Percentiles rank a stretch among this genome's conserved stretches.
These are phyloP conservation scores for Agrotis clavis DNA, from an alignment of 2,888 invertebrate species.

Conservation along the genomic window DNA sequence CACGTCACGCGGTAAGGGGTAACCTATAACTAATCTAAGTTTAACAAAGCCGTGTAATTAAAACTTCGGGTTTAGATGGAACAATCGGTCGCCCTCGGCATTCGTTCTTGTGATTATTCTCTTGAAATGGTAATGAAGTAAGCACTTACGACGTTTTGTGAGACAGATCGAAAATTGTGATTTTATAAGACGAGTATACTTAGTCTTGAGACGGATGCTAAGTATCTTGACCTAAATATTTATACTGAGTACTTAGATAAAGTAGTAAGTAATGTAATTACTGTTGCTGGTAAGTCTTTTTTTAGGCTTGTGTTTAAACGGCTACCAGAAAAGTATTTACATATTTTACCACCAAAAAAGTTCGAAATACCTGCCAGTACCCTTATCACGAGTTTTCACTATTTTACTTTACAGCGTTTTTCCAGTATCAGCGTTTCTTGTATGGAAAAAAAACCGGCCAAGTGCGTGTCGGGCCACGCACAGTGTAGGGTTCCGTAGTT, in stretches of 20 bases:
- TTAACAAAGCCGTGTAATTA: constrained; percentile 77
- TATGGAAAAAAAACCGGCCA: too few relatives aligned
- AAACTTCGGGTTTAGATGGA: constrained; percentile 73
- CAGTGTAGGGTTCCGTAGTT: too few relatives aligned
- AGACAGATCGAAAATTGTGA: constrained; percentile 54
- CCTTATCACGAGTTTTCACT: too few relatives aligned
- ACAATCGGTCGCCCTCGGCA: constrained; percentile 67
- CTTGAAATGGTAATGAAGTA: constrained; percentile 75
- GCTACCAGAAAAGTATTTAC: too few relatives aligned
- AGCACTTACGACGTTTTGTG: constrained; percentile 65
- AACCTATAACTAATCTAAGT: constrained; percentile 78
- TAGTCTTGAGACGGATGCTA: neutral
- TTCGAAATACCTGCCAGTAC: too few relatives aligned
- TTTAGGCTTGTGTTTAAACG: too few relatives aligned
- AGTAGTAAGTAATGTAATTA: too few relatives aligned
- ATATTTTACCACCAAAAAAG: too few relatives aligned
- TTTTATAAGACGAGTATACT: constrained; percentile 29
- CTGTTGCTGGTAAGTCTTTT: too few relatives aligned
- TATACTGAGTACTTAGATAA: neutral
- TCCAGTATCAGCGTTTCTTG: too few relatives aligned
- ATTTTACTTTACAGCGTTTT: too few relatives aligned
- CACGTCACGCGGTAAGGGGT: constrained; percentile 64
- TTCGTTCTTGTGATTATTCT: constrained; percentile 75
- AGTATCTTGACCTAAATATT: neutral
- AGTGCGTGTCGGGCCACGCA: too few relatives aligned